Base-by-base conservation (phyloP, 2,888 invertebrate species). In the Bellardia pandia region DNA sequence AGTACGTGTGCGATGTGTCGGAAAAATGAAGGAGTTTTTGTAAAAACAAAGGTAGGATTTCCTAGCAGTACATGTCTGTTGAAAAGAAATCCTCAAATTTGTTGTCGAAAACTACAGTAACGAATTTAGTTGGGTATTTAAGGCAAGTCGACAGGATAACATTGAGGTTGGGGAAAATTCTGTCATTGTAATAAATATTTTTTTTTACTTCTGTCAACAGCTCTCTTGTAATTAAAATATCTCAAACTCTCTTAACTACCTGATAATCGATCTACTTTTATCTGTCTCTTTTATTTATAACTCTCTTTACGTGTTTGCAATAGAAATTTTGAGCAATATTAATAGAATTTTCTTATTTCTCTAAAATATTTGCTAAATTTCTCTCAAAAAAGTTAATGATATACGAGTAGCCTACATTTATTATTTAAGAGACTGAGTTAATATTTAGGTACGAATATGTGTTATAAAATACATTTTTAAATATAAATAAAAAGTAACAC, bases 41-140 rank as follows among this genome's bases (percentile, higher is more conserved):
- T 71, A 60, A 48, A 62, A 71, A 51, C 23, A 75, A 69, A 56
- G n/a, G 60, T 60, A 51, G 56, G 33, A 66, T 51, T 53, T 64
- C 16, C 69, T 71, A 33, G 48, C 51, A 3, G 45, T 51, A 33
- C n/a, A 16, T 60, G 40, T 53, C 33, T 33, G 60, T 60, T 42
- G 7, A 42, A 53, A 45, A 53, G 66, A 68, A 72, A 37, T 72
- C 9, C 45, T 30, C 7, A 64, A 72, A 80, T 80, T 64, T 72
- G 33, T 76, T 76, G 33, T 51, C 51, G 8, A 51, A 64, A 23
- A 40, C 42, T 8, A 8, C 8, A 51, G 13, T n/a, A 51, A n/a
- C 1, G 14, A 23, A 9, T 23, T 23, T 42, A 37, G 37, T 37
- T 37, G 37, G 37, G 37, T 37, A 37, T 37, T 37, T 3, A 37